A percentile compares a stretch with the other conserved stretches of the same genome.
These are phyloP conservation scores for Lateolabrax maculatus DNA, from an alignment of 2,797 vertebrate genomes.

Conservation along the genomic window DNA sequence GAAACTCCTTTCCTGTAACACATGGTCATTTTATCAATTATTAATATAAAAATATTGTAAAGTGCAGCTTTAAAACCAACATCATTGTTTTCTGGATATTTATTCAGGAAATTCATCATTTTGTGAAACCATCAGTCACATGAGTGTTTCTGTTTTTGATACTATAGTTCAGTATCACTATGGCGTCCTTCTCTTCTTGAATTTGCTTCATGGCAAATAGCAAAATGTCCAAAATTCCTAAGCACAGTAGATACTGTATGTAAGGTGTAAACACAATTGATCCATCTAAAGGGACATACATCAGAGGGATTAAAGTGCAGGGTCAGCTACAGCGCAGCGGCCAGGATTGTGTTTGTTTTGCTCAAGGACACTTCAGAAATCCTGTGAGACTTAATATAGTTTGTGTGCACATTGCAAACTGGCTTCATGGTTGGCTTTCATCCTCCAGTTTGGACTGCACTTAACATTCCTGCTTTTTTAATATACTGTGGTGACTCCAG, in stretches of 20 bases:
- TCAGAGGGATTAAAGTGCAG: constrained; percentile 16
- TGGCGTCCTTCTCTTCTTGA: neutral
- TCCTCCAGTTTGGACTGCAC: constrained; percentile 31
- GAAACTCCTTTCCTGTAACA: neutral
- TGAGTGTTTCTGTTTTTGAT: neutral
- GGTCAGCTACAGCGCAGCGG: neutral
- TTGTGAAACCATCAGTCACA: neutral
- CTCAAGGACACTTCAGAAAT: constrained; percentile 54
- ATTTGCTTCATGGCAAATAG: neutral
- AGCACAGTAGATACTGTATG: neutral
- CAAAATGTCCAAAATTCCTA: neutral
- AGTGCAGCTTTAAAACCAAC: neutral
- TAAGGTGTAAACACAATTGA: neutral
- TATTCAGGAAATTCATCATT: neutral
- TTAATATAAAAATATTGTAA: neutral
- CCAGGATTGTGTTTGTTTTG: constrained; percentile 29
- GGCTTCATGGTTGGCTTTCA: constrained; percentile 34
- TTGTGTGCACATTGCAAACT: constrained; percentile 37
- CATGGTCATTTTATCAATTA: neutral
- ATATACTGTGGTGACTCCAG: constrained; percentile 16
- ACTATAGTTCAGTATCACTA: constrained; percentile 3
- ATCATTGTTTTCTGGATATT: neutral
- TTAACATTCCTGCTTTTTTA: constrained; percentile 39
- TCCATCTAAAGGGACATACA: neutral
- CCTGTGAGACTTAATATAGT: constrained; percentile 25